Conservation (phyloP, 2,113 vertebrate genomes). For the Lasiurus borealis region DNA sequence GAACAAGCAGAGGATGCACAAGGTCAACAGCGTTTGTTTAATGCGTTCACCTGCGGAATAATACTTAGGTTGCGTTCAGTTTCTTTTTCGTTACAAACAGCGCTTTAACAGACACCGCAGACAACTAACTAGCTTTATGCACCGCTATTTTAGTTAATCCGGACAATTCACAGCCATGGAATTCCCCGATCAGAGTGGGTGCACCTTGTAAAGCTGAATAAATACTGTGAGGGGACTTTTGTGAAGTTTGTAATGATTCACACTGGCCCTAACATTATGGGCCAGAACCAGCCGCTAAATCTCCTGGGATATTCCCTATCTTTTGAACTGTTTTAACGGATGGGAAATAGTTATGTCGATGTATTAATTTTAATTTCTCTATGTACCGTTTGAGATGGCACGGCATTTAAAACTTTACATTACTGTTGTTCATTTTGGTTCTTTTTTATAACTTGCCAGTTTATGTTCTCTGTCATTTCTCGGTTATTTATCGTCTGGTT, state of each 20-base stretch:
- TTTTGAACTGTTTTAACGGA: slow-evolving; percentile 15
- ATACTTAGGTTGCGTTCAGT: background rate
- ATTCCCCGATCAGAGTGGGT: background rate
- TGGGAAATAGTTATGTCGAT: background rate
- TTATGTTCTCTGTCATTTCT: slow-evolving; percentile 34
- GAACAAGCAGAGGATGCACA: background rate
- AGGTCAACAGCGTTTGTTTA: background rate
- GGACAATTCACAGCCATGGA: background rate
- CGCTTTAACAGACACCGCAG: background rate
- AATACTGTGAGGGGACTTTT: background rate
- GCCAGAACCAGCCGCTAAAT: background rate
- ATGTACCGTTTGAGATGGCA: background rate
- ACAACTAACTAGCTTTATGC: background rate
- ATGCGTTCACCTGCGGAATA: background rate
- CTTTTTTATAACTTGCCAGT: background rate
- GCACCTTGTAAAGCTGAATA: slow-evolving; percentile 36
- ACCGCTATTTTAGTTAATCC: background rate
- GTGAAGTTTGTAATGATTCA: background rate
- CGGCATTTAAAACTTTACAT: background rate
- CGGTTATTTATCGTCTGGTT: background rate
- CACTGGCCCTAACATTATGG: background rate
- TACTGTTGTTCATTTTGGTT: slow-evolving; percentile 33
- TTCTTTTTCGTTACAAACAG: background rate
- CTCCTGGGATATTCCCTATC: background rate
- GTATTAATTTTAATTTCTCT: slow-evolving; percentile 10